Evolutionary conservation across 2,113 vertebrate genomes (phyloP).

Genomic region (Phaethornis superciliosus): DNA sequence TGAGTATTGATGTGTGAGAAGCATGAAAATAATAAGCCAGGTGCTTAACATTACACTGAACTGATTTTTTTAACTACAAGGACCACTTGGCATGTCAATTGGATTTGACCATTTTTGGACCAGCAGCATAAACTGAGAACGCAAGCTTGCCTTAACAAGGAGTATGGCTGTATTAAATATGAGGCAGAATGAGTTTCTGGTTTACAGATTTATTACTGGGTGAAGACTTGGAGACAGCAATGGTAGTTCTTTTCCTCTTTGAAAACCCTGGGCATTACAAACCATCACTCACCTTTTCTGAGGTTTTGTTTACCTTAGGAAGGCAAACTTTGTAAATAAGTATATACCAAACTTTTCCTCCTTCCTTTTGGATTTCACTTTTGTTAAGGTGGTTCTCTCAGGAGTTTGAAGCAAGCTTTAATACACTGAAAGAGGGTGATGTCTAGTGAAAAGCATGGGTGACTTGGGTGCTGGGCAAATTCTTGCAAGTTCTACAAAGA

Average conservation of each 20-base stretch:
- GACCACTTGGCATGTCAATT: fast-evolving
- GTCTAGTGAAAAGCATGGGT: neutral
- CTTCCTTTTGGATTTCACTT: neutral
- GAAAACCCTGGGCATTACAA: neutral
- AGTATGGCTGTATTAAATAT: no score
- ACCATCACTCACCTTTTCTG: neutral
- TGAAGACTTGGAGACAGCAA: neutral
- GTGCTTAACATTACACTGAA: neutral
- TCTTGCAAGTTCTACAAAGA: neutral
- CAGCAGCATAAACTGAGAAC: neutral
- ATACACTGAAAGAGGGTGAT: no score
- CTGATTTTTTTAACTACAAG: neutral
- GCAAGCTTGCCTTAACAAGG: neutral
- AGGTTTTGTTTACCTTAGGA: neutral
- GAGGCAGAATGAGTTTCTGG: neutral
- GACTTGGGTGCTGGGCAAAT: neutral
- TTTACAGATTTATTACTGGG: neutral
- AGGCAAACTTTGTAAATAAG: neutral
- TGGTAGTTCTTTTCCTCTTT: neutral
- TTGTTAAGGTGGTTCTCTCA: neutral
- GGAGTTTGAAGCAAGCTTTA: neutral
- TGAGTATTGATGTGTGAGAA: neutral
- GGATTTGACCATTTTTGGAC: neutral
- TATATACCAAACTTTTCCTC: neutral
- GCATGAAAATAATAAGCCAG: neutral